Conservation (phyloP, 2,113 vertebrate genomes). For the Lethenteron reissneri region DNA sequence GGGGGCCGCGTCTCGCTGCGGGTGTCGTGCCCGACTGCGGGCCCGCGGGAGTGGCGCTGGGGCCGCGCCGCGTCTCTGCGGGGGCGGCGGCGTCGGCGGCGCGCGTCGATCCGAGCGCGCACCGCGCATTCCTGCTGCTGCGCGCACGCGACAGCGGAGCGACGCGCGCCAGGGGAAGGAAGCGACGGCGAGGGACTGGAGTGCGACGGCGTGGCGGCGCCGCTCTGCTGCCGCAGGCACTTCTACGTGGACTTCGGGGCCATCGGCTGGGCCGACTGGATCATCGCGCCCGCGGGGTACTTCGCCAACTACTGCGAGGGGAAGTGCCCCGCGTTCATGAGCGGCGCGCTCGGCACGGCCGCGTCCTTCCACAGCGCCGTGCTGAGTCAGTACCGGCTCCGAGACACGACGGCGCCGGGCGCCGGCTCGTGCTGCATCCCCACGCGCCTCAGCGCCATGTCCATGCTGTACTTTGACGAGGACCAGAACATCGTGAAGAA, state of each 20-base stretch:
- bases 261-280: constrained; percentile 98
- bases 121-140: no score
- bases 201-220: constrained; percentile 65
- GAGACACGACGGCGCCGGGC: constrained; percentile 71
- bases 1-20: not conserved
- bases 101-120: no score
- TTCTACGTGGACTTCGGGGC: constrained; percentile 94
- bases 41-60: no score
- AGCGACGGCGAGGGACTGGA: constrained; percentile 67
- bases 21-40: no score
- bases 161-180: constrained; percentile 1
- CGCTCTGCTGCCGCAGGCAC: constrained; percentile 84
- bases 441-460: constrained; percentile 89
- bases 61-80: no score
- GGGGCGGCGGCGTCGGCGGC: no score
- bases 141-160: no score
- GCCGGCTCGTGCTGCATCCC: constrained; percentile 86
- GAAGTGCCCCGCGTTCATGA: constrained; percentile 74
- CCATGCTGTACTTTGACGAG: constrained; percentile 92
- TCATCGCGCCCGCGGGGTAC: constrained; percentile 79
- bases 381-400: constrained; percentile 88
- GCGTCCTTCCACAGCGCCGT: constrained; percentile 90
- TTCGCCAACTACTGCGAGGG: constrained; percentile 97
- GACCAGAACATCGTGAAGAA: constrained; percentile 96
- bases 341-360: constrained; percentile 59